phyloP scores from a whole-genome alignment of 2,113 vertebrate species.

The Corydoras sp. region DNA sequence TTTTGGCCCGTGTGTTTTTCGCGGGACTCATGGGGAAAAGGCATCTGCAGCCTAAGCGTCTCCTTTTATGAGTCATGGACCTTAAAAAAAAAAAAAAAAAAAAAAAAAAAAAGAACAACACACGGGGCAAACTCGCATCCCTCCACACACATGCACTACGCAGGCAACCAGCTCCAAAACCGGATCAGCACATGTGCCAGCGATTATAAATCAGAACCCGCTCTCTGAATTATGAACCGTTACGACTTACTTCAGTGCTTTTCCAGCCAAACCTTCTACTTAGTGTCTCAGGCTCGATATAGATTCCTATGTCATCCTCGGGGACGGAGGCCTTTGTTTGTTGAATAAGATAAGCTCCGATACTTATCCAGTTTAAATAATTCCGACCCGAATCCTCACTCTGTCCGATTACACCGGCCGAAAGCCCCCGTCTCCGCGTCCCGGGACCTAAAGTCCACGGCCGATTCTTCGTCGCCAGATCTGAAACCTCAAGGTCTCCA shows the following conservation, averaged over 20 bases:
- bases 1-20: constrained; percentile 60
- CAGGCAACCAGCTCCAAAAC: constrained; percentile 54
- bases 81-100: too few species aligned
- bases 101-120: too few species aligned
- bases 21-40: constrained; percentile 46
- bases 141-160: constrained; percentile 11
- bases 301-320: constrained; percentile 20
- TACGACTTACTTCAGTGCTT: constrained; percentile 7
- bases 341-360: constrained; percentile 11
- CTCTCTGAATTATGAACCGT: constrained; percentile 21
- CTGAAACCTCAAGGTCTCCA: constrained; percentile 7
- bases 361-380: constrained; percentile 12
- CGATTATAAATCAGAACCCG: constrained; percentile 27
- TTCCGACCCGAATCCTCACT: constrained; percentile 18
- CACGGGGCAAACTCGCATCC: neutral
- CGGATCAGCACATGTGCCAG: constrained; percentile 62
- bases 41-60: constrained; percentile 48
- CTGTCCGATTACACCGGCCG: neutral
- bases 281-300: constrained; percentile 10
- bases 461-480: constrained; percentile 11
- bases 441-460: neutral
- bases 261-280: constrained; percentile 19
- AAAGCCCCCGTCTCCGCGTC: constrained; percentile 1
- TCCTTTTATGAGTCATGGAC: constrained; percentile 41
- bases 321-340: constrained; percentile 10